Base-by-base conservation (phyloP, 2,797 vertebrate genomes). In the Eulemur albifrons region DNA sequence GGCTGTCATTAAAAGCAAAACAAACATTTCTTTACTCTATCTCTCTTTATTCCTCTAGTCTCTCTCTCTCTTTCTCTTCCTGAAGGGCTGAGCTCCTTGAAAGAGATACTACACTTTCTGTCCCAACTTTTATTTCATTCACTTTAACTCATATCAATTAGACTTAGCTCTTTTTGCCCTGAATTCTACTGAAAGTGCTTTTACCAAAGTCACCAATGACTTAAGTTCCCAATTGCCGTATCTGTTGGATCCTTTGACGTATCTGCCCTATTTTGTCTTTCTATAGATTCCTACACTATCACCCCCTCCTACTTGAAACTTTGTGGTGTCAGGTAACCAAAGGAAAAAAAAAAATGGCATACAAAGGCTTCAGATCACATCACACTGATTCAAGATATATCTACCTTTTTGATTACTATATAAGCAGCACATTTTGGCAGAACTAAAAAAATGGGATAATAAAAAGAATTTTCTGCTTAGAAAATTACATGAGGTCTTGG, bases 401-500 rank as follows among this genome's bases (percentile, higher is more conserved):
- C 21, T 61, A 18, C 52, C 30, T 61, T 65, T 93, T 59, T 65
- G 45, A 84, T 69, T 40, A 76, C 15, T 57, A 35, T 45, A 73
- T 17, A 59, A 92, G 91, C 38, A 15, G 15, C 17, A 95, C 12
- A 25, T 48, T 76, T 59, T 75, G 43, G 45, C 30, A 65, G 43
- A 88, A 76, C n/a, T 83, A 30, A 82, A 84, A 86, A 87, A 10
- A 4, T 72, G 23, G 48, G 30, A 35, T 82, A 86, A 75, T 81
- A 89, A 84, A 89, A 83, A 57, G 14, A 73, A 43, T 61, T 94
- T 79, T 97, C 54, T 93, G 73, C 48, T 94, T 88, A 80, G 83
- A 15, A 72, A 96, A 98, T 99, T 99, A 99, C 99, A 98, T 98
- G 98, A 98, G 99, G 99, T 97, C 99, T 99, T 83, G 99, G 99